Base-by-base conservation (phyloP, 1,140 invertebrate species). In the Hydropsyche tenuis region DNA sequence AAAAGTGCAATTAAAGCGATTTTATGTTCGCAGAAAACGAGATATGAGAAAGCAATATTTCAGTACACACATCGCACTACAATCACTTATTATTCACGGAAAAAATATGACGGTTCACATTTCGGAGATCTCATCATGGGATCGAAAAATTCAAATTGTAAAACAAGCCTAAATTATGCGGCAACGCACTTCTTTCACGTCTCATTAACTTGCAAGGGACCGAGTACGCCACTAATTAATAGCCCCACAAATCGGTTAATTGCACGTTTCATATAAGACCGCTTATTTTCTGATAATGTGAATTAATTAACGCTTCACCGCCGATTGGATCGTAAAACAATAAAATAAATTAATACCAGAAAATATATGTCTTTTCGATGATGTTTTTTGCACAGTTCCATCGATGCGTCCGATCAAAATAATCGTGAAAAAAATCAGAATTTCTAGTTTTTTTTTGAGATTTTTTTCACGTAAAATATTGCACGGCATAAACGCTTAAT, bases 151-250 rank as follows among this genome's bases (percentile, higher is more conserved):
- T 5, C 1, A 20, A 53, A 53, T n/a, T n/a, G n/a, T n/a, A 20
- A 53, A 18, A 53, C 6, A 53, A 18, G 48, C 18, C 48, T 20
- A 53, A 53, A 53, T 53, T 53, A 53, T 53, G 48, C 48, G 48
- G 48, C 20, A 53, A 53, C 48, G 48, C 48, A 53, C 16, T 53
- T 53, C 30, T 53, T 53, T 53, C 16, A 53, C 48, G 48, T 53
- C 48, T 53, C 48, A 53, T 53, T 53, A 53, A 53, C 16, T 20
- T 16, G 16, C n/a, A 7, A 20, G 48, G n/a, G 48, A 53, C 48
- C 48, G 16, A 20, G 48, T 18, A 20, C 14, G 48, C n/a, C 16
- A 53, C 48, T 53, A 53, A 53, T 53, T 53, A 53, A 9, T 53
- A 20, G 48, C 48, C 48, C 48, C 48, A 18, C 20, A 20, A 53